phyloP scores from a whole-genome alignment of 2,888 invertebrate species.

The Pristionchus arcanus region DNA sequence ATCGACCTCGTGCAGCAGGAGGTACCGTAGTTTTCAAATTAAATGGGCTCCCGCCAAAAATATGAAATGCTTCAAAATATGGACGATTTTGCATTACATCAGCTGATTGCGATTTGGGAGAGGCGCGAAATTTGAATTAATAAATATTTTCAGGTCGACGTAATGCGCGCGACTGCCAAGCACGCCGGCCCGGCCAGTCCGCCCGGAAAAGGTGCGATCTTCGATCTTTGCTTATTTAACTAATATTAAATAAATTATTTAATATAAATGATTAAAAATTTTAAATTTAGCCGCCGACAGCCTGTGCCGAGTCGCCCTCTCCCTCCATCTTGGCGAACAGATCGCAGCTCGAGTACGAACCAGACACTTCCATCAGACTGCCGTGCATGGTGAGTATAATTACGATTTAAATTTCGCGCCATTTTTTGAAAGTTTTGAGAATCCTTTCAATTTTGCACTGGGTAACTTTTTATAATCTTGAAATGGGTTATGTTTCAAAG shows the following conservation, averaged over 20 bases:
- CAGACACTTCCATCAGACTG: constrained; percentile 18
- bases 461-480: too few relatives aligned
- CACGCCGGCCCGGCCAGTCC: constrained; percentile 33
- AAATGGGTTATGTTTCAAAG: too few relatives aligned
- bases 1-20: constrained; percentile 63
- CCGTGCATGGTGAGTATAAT: background rate
- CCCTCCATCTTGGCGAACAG: constrained; percentile 27
- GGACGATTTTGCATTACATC: too few relatives aligned
- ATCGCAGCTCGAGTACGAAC: constrained; percentile 29
- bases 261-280: too few relatives aligned
- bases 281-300: constrained; percentile 37
- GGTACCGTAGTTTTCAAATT: background rate
- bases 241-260: background rate
- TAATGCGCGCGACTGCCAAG: constrained; percentile 31
- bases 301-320: constrained; percentile 36
- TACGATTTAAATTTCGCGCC: too few relatives aligned
- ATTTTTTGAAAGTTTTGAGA: too few relatives aligned
- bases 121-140: background rate
- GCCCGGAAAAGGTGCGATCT: constrained; percentile 7
- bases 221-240: background rate
- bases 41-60: background rate
- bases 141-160: background rate
- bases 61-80: background rate
- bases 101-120: too few relatives aligned
- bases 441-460: too few relatives aligned